Conservation (phyloP, 2,797 vertebrate species). For the Adelosebastes latens region DNA sequence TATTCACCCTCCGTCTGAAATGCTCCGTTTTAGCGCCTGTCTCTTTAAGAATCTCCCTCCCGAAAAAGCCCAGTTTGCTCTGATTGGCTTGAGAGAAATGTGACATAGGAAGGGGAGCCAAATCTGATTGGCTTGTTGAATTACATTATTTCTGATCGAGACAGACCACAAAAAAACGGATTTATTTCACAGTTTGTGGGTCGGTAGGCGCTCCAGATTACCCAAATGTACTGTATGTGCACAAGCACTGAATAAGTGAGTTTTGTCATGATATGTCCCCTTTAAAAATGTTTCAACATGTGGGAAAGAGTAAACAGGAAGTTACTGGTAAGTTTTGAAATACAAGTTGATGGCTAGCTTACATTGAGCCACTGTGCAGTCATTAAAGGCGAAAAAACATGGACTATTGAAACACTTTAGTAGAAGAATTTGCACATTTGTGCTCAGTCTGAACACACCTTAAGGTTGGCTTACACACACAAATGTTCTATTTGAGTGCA, state of each 20-base stretch:
- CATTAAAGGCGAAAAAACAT: not conserved
- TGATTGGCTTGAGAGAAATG: not conserved
- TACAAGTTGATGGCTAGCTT: accelerated
- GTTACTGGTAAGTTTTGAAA: not conserved
- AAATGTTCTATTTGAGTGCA: not conserved
- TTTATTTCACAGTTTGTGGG: not conserved
- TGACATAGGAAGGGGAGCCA: not conserved
- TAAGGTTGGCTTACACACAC: not conserved
- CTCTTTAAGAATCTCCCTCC: too few species aligned
- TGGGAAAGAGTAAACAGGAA: not conserved
- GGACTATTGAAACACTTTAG: not conserved
- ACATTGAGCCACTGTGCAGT: not conserved
- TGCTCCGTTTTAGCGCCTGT: too few species aligned
- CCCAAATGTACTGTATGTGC: not conserved
- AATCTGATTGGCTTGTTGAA: not conserved
- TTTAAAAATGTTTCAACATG: not conserved
- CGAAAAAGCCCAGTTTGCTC: not conserved
- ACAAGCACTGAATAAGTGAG: not conserved
- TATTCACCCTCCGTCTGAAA: too few species aligned
- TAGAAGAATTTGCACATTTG: not conserved
- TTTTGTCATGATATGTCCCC: not conserved
- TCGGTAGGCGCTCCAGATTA: not conserved
- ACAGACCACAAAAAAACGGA: not conserved
- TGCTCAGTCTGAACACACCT: not conserved
- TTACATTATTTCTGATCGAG: not conserved